phyloP scores from a whole-genome alignment of 2,797 vertebrate genomes.

The Acropternis orthonyx region DNA sequence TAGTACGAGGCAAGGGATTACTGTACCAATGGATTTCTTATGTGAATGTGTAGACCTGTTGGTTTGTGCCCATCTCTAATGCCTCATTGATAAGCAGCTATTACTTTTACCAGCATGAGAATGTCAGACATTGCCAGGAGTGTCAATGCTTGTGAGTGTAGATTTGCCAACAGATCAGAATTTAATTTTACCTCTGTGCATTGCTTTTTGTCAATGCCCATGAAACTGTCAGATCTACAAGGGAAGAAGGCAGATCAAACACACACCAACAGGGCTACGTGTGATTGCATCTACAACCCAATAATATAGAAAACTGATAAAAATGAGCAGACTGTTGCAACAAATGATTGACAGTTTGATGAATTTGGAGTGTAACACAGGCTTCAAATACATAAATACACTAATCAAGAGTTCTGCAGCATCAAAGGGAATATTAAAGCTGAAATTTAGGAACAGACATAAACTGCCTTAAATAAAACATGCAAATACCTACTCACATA shows the following conservation, averaged over 20 bases:
- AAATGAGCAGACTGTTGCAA: neutral
- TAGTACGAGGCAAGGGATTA: neutral
- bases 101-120: neutral
- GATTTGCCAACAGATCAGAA: neutral
- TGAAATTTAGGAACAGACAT: neutral
- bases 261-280: neutral
- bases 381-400: neutral
- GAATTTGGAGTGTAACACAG: neutral
- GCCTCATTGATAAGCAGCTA: neutral
- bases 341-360: neutral
- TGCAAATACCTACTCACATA: neutral
- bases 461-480: constrained; percentile 14
- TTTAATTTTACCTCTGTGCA: constrained; percentile 3
- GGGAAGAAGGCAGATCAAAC: neutral
- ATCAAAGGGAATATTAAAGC: neutral
- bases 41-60: neutral
- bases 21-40: neutral
- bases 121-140: neutral
- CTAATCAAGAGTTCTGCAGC: neutral
- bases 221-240: neutral
- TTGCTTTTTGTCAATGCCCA: neutral
- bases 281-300: neutral
- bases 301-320: neutral
- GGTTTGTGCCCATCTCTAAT: neutral
- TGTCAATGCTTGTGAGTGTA: neutral